Evolutionary conservation across 1,140 invertebrate genomes (phyloP), one percentile per base, ranked within the genome.

Genomic region (Tribolium madens): DNA sequence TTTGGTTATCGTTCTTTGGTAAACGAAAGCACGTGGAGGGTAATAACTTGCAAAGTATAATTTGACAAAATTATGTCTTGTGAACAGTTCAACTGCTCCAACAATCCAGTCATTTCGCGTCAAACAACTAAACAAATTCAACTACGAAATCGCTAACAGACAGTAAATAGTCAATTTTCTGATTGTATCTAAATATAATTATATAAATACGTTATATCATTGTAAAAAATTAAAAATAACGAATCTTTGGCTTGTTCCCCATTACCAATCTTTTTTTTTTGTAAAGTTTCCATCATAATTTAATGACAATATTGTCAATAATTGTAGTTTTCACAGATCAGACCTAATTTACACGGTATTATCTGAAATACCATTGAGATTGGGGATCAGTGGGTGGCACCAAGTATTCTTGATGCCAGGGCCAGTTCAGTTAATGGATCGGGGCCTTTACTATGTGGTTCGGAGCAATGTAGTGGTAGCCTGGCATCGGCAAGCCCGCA

Each of bases 361-460:
- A 84, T 80, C 80, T 81, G 79, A 81, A 84, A 80, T 80, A 82
- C 83, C 83, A 83, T 78, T 79, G 69, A 76, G 79, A 79, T 76
- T 75, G 82, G 80, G 80, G 71, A 76, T 80, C 76, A 71, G 78
- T 71, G 36, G 69, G 52, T 72, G 81, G 80, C 78, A 80, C 53
- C 74, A 75, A 77, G 78, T 76, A 78, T 53, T 80, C 76, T 81
- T 78, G 78, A 79, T 80, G 81, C 82, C 82, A 82, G 70, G 81
- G 80, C 80, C 82, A 83, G 75, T 52, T 82, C 81, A 83, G 84
- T 85, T 82, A 96, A 89, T 96, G 94, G 85, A 96, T 95, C 80
- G 94, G 93, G 78, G 94, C 93, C 88, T 96, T 96, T 82, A 96
- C 94, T 86, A 96, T 96, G 89, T 96, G 93, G 88, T 95, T 96